Evolutionary conservation across 1,140 invertebrate genomes (phyloP), one percentile per base, ranked within the genome.

Genomic region (Tetramorium simillimum): DNA sequence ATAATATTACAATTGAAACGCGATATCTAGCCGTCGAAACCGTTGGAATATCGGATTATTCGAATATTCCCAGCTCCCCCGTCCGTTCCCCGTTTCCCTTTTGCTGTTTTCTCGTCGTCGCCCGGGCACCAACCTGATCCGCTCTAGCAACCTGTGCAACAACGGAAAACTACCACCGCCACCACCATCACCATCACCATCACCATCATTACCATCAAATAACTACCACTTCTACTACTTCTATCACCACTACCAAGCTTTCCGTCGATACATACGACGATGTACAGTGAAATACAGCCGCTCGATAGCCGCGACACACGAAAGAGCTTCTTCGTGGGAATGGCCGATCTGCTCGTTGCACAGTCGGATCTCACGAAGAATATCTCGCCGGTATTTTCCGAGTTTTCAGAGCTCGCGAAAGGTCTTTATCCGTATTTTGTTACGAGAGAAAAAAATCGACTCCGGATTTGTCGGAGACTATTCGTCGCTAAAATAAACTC

Each of bases 61-160:
- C 69, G 80, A 73, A 84, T 63, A 62, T 28, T 84, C 53, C 69
- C 80, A 84, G 80, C 56, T 75, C 56, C 60, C 77, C 46, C 60
- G 21, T 24, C 75, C 18, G 28, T 46, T 21, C 46, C 10, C 21
- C 33, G 69, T 65, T 62, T 37, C 56, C 56, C 53, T 60, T 76
- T 73, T 90, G 89, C 81, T 87, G 72, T 85, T 88, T 86, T 89
- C 86, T 87, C 81, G 86, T 87, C 86, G 86, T 90, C 80, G 88
- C 67, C 87, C 78, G 69, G 51, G 69, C 67, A 88, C 40, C 86
- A 81, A 77, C 37, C 89, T 53, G 85, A 89, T 89, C 78, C 84
- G 63, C 63, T 37, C 43, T 5, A 56, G 21, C 40, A 69, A 81
- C 76, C 80, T 86, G 53, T 63, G 88, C 89, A 77, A 87, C 85